Base-by-base conservation (phyloP, 2,888 invertebrate genomes). In the Halocaridina rubra region DNA sequence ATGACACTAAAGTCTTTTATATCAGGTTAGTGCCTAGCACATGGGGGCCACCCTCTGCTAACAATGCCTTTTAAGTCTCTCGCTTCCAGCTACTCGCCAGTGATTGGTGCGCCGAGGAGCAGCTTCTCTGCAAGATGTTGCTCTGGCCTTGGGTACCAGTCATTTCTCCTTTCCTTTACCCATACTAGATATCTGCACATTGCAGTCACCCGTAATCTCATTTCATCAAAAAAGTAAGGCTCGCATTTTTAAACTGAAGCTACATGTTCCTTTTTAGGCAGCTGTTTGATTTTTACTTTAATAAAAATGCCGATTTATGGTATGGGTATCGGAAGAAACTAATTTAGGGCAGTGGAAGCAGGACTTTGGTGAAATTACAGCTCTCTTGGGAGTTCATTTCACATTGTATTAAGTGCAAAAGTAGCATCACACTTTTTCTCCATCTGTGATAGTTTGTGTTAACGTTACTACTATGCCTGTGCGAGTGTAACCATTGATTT, bases 1-100 rank as follows among this genome's bases (percentile, higher is more conserved):
- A 85, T 78, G 86, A 84, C 79, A 86, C 86, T 84, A 84, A 79
- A 79, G 84, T 84, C 84, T 84, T 84, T 78, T 74, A n/a, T 16
- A 53, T 84, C 84, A 84, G 84, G 84, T 79, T 84, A 84, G 81
- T 29, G 78, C 81, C 67, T 81, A 81, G 84, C 84, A 79, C 84
- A 79, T 77, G 82, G n/a, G n/a, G n/a, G 53, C 53, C 53, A 78
- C 79, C 84, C 59, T 57, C 64, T 79, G 78, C 84, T 84, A 81
- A 82, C 82, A 72, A 71, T 69, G 82, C 82, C 82, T 82, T n/a
- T n/a, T 46, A 33, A 78, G 72, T 85, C 67, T 86, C 86, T 86
- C 82, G 86, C 86, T 86, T 86, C 57, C 82, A 86, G 86, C 82
- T 69, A 80, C 71, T 85, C 64, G 76, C 67, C 59, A 19, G 80